Percentiles rank a stretch among this genome's conserved stretches.
phyloP scores from a whole-genome alignment of 2,888 invertebrate genomes.

The Linnaemya tessellans region DNA sequence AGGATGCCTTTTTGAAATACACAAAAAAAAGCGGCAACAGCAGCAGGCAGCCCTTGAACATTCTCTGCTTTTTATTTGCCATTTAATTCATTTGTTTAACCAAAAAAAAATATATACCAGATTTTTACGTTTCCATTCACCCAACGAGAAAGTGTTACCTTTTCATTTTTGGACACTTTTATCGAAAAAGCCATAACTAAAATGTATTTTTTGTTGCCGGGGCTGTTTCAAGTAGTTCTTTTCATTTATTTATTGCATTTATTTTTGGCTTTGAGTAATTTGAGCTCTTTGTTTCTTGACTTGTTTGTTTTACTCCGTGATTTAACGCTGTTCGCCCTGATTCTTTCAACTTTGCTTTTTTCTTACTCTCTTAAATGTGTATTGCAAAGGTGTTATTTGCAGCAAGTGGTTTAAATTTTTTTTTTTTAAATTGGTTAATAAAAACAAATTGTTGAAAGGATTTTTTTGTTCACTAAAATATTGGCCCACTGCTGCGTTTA shows the following conservation, averaged over 20 bases:
- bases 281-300: constrained; percentile 53
- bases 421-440: background rate
- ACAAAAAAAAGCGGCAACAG: background rate
- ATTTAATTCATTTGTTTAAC: constrained; percentile 42
- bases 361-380: background rate
- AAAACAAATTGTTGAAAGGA: background rate
- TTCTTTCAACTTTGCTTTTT: background rate
- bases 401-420: constrained; percentile 33
- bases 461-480: background rate
- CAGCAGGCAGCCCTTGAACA: constrained; percentile 28
- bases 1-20: constrained; percentile 3
- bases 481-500: no score
- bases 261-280: constrained; percentile 57
- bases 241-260: constrained; percentile 51
- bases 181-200: constrained; percentile 1
- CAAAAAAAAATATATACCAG: constrained; percentile 21
- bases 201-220: background rate
- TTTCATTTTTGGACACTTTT: constrained; percentile 55
- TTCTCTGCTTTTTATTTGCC: constrained; percentile 4
- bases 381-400: constrained; percentile 38
- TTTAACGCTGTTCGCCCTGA: constrained; percentile 35
- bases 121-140: constrained; percentile 1
- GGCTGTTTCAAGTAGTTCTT: constrained; percentile 35
- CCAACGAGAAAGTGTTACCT: constrained; percentile 57
- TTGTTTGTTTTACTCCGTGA: constrained; percentile 40